phyloP scores from a whole-genome alignment of 2,113 vertebrate species.

The Suncus etruscus region DNA sequence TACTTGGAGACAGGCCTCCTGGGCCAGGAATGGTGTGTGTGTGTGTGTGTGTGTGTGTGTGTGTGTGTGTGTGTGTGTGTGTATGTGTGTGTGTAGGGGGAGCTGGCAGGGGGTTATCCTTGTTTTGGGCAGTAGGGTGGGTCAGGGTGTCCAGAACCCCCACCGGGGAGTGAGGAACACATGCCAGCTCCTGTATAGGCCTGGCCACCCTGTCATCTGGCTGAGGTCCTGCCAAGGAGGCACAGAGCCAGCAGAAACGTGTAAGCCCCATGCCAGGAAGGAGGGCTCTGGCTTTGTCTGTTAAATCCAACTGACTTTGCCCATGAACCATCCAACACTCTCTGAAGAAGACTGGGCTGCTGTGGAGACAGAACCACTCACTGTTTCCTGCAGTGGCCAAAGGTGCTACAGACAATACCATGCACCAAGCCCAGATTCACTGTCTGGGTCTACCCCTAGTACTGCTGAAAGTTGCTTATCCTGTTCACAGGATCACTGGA shows the following conservation, averaged over 20 bases:
- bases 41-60: no score
- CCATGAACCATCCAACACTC: neutral
- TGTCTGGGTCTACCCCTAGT: fast-evolving
- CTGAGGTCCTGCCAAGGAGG: neutral
- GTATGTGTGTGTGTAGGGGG: no score
- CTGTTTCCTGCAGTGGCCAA: neutral
- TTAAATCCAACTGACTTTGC: neutral
- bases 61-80: no score
- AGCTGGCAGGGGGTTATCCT: neutral
- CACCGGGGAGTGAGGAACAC: neutral
- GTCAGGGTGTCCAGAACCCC: no score
- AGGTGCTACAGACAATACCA: fast-evolving
- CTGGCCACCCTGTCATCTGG: neutral
- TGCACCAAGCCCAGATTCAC: neutral
- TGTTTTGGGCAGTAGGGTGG: neutral
- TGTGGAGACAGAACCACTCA: fast-evolving
- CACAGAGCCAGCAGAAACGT: fast-evolving
- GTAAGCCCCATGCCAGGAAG: neutral
- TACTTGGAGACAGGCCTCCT: neutral
- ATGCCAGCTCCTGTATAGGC: neutral
- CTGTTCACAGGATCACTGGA: fast-evolving
- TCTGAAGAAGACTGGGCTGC: neutral
- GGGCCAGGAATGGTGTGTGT: neutral
- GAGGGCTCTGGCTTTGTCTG: neutral
- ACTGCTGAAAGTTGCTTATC: fast-evolving